phyloP scores from a whole-genome alignment of 1,140 invertebrate species.

The Periplaneta americana region DNA sequence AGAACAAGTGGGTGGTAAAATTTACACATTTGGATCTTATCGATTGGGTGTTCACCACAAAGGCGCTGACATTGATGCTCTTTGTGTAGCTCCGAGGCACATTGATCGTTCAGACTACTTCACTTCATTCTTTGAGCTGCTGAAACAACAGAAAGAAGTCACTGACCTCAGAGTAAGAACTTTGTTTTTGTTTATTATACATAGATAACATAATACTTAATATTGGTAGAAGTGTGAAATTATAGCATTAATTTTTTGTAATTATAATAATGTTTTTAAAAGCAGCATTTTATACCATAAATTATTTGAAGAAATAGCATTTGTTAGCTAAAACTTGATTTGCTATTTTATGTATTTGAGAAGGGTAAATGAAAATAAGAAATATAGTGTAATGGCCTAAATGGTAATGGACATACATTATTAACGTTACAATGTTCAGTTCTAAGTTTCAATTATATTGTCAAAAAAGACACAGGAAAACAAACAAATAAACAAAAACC shows the following conservation, averaged over 20 bases:
- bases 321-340: no score
- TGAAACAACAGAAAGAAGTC: slow-evolving; percentile 85
- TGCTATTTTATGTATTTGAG: no score
- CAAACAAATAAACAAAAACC: no score
- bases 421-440: no score
- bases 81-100: slow-evolving; percentile 95
- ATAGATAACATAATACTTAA: not conserved
- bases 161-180: slow-evolving; percentile 66
- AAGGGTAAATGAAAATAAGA: no score
- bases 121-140: slow-evolving; percentile 83
- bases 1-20: slow-evolving; percentile 90
- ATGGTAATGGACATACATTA: no score
- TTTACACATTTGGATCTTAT: slow-evolving; percentile 91
- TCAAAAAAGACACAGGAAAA: no score
- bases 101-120: slow-evolving; percentile 95
- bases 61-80: slow-evolving; percentile 98
- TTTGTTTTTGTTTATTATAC: not conserved
- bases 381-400: no score
- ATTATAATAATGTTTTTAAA: slow-evolving; percentile 11
- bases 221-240: not conserved
- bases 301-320: no score
- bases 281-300: not conserved
- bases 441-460: no score
- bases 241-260: slow-evolving; percentile 9
- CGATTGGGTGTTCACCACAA: slow-evolving; percentile 88